Evolutionary conservation across 2,113 vertebrate genomes (phyloP).

Genomic region (Diglossa brunneiventris): DNA sequence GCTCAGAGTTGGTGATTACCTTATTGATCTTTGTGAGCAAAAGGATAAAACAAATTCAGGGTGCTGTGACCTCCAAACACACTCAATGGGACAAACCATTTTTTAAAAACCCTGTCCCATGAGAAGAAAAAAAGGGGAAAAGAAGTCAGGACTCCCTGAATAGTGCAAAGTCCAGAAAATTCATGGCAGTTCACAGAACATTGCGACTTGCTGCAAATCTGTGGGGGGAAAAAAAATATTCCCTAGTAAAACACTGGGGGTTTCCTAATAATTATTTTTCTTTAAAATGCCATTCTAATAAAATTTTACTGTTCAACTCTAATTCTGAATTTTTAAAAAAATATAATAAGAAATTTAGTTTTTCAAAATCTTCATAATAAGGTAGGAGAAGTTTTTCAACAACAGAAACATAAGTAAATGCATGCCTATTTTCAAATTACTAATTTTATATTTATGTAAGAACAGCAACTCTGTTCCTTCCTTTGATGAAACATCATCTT

Average conservation of each 20-base stretch:
- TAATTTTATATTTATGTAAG: neutral
- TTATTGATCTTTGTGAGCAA: neutral
- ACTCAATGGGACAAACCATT: accelerated
- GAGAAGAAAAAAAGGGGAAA: neutral
- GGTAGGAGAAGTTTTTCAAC: neutral
- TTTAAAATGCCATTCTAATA: neutral
- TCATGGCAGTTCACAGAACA: neutral
- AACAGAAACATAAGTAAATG: neutral
- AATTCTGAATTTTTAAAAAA: neutral
- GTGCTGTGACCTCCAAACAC: neutral
- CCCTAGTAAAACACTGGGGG: neutral
- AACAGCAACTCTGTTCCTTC: neutral
- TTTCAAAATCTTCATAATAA: neutral
- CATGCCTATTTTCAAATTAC: neutral
- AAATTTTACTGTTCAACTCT: neutral
- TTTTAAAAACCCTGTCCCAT: neutral
- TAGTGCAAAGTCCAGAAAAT: neutral
- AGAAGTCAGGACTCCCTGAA: neutral
- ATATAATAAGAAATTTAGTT: neutral
- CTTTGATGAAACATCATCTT: neutral
- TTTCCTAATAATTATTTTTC: neutral
- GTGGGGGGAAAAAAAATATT: neutral
- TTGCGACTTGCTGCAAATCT: neutral
- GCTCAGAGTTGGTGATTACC: neutral
- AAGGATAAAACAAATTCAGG: neutral